These are phyloP conservation scores for Aselliscus stoliczkanus DNA, from an alignment of 2,797 vertebrate genomes.

Conservation along the genomic window DNA sequence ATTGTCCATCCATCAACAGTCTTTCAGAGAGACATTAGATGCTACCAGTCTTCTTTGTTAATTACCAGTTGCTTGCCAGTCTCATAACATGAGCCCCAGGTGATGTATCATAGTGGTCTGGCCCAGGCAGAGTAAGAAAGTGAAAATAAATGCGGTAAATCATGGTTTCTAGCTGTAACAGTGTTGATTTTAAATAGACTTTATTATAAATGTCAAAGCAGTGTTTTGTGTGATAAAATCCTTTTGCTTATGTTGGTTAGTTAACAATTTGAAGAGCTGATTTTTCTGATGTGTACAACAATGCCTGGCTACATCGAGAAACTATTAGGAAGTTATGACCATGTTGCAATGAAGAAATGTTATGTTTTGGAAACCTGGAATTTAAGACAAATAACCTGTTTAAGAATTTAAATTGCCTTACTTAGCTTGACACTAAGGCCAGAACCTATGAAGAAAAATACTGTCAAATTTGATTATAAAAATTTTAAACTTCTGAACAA, in stretches of 20 bases:
- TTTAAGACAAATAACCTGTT: constrained; percentile 26
- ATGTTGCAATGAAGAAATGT: constrained; percentile 6
- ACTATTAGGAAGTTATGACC: background rate
- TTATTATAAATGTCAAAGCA: background rate
- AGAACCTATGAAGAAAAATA: background rate
- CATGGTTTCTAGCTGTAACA: background rate
- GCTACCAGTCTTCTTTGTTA: constrained; percentile 26
- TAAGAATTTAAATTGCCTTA: background rate
- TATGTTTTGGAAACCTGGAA: constrained; percentile 21
- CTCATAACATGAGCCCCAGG: background rate
- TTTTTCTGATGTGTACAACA: background rate
- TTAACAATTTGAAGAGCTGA: background rate
- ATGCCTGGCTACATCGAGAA: background rate
- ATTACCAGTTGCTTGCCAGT: background rate
- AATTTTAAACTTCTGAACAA: background rate
- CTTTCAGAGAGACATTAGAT: constrained; percentile 26
- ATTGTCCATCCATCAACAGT: constrained; percentile 65
- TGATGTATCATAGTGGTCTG: background rate
- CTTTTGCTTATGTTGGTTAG: background rate
- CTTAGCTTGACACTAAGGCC: background rate
- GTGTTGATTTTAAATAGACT: background rate
- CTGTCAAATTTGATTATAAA: background rate
- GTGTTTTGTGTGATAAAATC: background rate
- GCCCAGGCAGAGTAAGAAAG: background rate
- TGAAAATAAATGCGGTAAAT: background rate